Conservation (phyloP, 1,140 invertebrate genomes). For the Rhopalosiphum padi region DNA sequence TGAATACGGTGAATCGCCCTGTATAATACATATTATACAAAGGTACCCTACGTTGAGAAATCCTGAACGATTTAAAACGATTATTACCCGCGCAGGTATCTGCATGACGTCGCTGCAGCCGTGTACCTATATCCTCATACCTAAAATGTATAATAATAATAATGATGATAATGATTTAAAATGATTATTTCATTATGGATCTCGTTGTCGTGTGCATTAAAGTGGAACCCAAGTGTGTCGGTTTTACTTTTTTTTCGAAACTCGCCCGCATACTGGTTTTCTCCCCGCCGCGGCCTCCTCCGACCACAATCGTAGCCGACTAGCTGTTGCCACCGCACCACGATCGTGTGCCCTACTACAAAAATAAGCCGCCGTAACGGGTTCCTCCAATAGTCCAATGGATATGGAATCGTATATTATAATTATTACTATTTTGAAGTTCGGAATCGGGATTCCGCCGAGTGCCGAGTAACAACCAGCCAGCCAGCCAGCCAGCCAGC, state of each 20-base stretch:
- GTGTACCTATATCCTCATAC: neutral
- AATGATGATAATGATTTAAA: neutral
- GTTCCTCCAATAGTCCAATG: conserved; percentile 31
- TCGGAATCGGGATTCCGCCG: neutral
- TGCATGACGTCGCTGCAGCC: neutral
- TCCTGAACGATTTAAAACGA: neutral
- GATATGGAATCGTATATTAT: neutral
- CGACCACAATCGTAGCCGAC: neutral
- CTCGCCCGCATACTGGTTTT: conserved; percentile 24
- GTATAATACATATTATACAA: neutral
- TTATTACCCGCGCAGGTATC: neutral
- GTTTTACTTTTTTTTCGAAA: neutral
- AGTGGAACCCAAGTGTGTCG: neutral
- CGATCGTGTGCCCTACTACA: conserved; percentile 3
- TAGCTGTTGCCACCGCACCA: neutral
- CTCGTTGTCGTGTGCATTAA: neutral
- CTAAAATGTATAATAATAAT: neutral
- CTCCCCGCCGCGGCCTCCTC: neutral
- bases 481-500: neutral
- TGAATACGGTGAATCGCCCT: neutral
- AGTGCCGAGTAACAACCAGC: neutral
- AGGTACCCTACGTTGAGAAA: neutral
- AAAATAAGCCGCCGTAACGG: conserved; percentile 6
- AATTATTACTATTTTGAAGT: neutral
- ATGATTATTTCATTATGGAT: neutral